A percentile compares a stretch with the other conserved stretches of the same genome.
Conservation (phyloP, 2,797 vertebrate species). For the Ctenopoma multispine region DNA sequence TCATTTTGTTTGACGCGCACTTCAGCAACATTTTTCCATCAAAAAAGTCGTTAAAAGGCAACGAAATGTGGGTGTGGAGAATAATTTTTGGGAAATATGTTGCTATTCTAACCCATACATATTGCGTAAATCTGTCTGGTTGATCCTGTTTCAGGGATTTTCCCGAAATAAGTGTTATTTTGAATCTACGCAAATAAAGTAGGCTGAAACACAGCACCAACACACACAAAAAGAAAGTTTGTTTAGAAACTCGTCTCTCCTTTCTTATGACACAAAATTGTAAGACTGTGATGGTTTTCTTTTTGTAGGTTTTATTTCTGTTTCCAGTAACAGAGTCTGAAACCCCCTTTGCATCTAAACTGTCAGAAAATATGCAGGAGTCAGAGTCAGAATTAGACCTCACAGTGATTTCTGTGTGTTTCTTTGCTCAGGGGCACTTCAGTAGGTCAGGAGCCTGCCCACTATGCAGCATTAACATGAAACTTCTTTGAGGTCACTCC, state of each 20-base stretch:
- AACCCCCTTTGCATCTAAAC: not conserved
- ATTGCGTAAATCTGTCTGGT: not conserved
- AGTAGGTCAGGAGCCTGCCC: constrained; percentile 26
- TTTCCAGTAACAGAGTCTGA: not conserved
- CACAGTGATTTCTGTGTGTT: constrained; percentile 16
- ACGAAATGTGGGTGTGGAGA: too few species aligned
- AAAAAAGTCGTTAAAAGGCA: too few species aligned
- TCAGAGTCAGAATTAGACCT: constrained; percentile 23
- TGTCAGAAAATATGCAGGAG: constrained; percentile 17
- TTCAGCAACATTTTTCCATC: too few species aligned
- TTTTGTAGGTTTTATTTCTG: not conserved
- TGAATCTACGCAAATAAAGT: not conserved
- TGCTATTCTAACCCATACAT: not conserved
- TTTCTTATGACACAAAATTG: too few species aligned
- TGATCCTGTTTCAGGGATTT: constrained; percentile 12
- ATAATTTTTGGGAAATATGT: not conserved
- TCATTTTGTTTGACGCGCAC: not conserved
- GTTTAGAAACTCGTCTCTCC: not conserved
- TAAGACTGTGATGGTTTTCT: not conserved
- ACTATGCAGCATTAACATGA: constrained; percentile 40
- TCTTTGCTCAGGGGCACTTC: constrained; percentile 36
- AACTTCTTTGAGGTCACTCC: constrained; percentile 34
- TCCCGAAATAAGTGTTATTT: constrained; percentile 29
- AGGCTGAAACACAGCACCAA: not conserved
- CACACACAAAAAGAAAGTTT: not conserved